Conservation (phyloP, 1,140 invertebrate genomes). For the Oncopodura yosiiana region DNA sequence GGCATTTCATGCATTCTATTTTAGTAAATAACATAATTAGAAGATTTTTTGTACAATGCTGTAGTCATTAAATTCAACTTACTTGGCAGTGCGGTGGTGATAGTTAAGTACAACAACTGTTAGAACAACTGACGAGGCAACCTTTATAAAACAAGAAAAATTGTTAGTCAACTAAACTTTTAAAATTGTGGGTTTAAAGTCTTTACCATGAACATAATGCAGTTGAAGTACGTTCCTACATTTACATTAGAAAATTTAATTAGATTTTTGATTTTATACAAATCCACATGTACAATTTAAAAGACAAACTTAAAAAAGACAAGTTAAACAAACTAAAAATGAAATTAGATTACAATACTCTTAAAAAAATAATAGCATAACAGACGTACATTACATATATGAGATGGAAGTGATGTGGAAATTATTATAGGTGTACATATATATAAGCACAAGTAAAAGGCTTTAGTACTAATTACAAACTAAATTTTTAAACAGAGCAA, state of each 20-base stretch:
- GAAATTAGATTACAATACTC: background rate
- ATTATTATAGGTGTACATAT: too few species aligned
- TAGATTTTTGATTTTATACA: background rate
- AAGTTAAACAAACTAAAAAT: conserved; percentile 10
- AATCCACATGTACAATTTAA: too few species aligned
- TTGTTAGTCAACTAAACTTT: too few species aligned
- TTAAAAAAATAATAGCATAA: background rate
- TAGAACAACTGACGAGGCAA: conserved; percentile 93
- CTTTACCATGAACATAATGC: conserved; percentile 99
- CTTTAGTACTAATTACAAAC: too few species aligned
- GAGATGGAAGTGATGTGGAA: background rate
- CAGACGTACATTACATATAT: background rate
- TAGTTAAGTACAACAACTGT: conserved; percentile 97
- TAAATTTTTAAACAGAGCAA: too few species aligned
- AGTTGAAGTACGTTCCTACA: conserved; percentile 96
- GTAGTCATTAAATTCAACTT: too few species aligned
- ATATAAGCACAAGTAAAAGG: too few species aligned
- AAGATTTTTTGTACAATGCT: too few species aligned
- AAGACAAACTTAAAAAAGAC: too few species aligned
- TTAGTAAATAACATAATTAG: too few species aligned
- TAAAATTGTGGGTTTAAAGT: too few species aligned
- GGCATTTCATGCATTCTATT: conserved; percentile 96
- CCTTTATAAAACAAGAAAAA: too few species aligned
- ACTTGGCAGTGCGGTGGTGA: conserved; percentile 93
- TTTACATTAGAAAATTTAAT: background rate